These are phyloP conservation scores for Muscicapa striata DNA, from an alignment of 2,797 vertebrate genomes.

Conservation along the genomic window DNA sequence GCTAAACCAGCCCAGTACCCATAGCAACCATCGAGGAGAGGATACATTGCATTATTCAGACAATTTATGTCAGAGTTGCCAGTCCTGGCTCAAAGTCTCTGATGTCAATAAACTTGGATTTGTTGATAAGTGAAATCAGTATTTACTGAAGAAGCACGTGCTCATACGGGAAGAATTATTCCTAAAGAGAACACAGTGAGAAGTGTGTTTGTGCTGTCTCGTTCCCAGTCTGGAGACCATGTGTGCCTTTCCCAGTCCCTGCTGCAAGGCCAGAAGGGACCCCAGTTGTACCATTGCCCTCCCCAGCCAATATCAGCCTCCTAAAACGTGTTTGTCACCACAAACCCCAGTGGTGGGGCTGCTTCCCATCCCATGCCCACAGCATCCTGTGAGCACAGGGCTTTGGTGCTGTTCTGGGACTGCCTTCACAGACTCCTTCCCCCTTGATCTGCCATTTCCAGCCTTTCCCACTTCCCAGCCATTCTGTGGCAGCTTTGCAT, in stretches of 20 bases:
- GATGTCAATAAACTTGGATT: constrained; percentile 45
- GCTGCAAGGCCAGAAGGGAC: background rate
- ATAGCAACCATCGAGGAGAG: constrained; percentile 56
- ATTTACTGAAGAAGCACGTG: background rate
- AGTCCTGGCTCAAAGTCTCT: constrained; percentile 32
- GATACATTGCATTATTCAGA: constrained; percentile 39
- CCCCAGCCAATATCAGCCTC: background rate
- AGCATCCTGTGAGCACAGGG: background rate
- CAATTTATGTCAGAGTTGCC: constrained; percentile 40
- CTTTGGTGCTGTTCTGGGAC: background rate
- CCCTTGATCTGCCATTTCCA: background rate
- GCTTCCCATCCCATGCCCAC: background rate
- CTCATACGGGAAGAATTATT: background rate
- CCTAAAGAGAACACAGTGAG: rapidly evolving
- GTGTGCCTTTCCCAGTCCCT: background rate
- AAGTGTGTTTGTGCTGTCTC: background rate
- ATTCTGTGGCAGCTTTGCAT: background rate
- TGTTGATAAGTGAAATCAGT: background rate
- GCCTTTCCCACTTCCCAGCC: background rate
- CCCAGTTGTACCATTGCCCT: background rate
- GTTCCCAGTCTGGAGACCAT: background rate
- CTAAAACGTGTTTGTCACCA: background rate
- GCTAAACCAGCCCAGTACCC: constrained; percentile 41
- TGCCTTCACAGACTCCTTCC: rapidly evolving
- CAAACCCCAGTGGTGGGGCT: background rate